Percentiles rank a stretch among this genome's conserved stretches.
Evolutionary conservation across 1,140 invertebrate genomes (phyloP).

Genomic region (Tachypleus tridentatus): DNA sequence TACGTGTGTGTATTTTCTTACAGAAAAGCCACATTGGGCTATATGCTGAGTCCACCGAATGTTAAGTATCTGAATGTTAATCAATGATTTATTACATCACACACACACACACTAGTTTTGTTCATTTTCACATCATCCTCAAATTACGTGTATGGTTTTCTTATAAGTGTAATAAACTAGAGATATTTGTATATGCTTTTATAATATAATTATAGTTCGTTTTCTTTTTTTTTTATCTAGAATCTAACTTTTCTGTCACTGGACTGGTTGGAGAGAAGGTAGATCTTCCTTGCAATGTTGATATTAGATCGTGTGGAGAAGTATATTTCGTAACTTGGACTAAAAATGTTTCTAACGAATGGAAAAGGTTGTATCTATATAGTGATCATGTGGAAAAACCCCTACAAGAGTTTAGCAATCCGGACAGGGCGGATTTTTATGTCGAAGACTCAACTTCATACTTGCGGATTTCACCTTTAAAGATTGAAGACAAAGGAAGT

Average conservation of each 20-base stretch:
- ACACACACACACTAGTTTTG: no score
- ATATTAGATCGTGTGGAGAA: constrained; percentile 23
- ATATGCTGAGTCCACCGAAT: no score
- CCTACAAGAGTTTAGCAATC: constrained; percentile 20
- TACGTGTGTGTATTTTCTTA: no score
- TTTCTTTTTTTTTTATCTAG: no score
- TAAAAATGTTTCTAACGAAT: constrained; percentile 23
- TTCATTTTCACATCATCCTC: no score
- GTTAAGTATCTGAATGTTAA: no score
- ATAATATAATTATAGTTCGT: no score
- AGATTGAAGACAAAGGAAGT: constrained; percentile 21
- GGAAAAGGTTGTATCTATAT: constrained; percentile 25
- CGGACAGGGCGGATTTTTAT: constrained; percentile 18
- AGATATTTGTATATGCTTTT: no score
- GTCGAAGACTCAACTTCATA: constrained; percentile 11
- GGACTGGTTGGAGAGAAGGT: constrained; percentile 21
- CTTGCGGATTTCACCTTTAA: constrained; percentile 17
- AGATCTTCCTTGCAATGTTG: constrained; percentile 23
- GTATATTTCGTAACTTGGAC: constrained; percentile 28
- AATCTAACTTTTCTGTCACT: constrained; percentile 4
- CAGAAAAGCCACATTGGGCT: no score
- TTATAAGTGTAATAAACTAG: no score
- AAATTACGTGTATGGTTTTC: no score
- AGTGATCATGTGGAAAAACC: constrained; percentile 25
- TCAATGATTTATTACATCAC: no score